Evolutionary conservation across 2,888 invertebrate species (phyloP), one percentile per base, ranked within the genome.

Genomic region (Megaustenia siamemsis): DNA sequence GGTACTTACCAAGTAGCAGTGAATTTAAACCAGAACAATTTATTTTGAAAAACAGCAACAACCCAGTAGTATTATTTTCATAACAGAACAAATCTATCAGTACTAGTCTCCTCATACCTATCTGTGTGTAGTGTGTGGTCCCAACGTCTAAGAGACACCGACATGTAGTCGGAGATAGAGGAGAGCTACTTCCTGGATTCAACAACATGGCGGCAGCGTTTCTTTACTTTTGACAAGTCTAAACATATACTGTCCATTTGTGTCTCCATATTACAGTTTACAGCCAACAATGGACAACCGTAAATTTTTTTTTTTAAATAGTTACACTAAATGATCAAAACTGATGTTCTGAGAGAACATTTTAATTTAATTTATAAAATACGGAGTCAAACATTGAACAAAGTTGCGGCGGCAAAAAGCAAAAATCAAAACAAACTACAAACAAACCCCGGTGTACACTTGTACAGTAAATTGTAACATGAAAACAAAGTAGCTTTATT

Each of bases 161-260:
- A 43, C 73, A 53, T 71, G 69, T 69, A 53, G 73, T 40, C 83
- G 83, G 83, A 83, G n/a, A 76, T 78, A 69, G 1, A 45, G 18
- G 21, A 28, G n/a, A n/a, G 38, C 69, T 32, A 81, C 81, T 85
- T 81, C 81, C 81, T 81, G 85, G 85, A 84, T 86, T 80, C 86
- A 75, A 78, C 86, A 87, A 87, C 80, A 87, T 87, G 87, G 87
- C 87, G 87, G 87, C 73, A 87, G 86, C 84, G 76, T 86, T n/a
- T n/a, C n/a, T n/a, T n/a, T n/a, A 87, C 43, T 71, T 66, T 60
- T 76, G 76, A 85, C 85, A 85, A 80, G 85, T 85, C 85, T 75
- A 40, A 81, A 84, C 84, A 24, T 45, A 84, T 84, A 71, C 68
- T 15, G 24, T 28, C 63, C 35, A 40, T 21, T 28, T 43, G 6